These are phyloP conservation scores for Gymnosoma rotundatum DNA, from an alignment of 2,888 invertebrate genomes.

Conservation along the genomic window DNA sequence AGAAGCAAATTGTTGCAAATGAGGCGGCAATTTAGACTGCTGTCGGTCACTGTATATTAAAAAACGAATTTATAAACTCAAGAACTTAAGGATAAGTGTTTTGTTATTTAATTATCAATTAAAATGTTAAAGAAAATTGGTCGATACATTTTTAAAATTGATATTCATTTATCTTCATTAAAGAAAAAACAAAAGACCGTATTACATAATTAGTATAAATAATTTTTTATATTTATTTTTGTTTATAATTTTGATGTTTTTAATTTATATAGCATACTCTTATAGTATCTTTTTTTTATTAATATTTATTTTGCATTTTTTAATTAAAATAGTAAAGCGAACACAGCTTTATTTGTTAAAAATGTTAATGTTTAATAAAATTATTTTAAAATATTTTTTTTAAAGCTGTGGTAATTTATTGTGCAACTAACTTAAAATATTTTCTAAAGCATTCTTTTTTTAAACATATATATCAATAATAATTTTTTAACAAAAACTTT, in stretches of 20 bases:
- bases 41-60: background rate
- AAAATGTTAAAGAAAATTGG: constrained; percentile 51
- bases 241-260: constrained; percentile 18
- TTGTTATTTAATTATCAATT: constrained; percentile 52
- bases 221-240: constrained; percentile 22
- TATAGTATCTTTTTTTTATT: constrained; percentile 20
- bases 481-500: constrained; percentile 38
- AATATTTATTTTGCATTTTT: constrained; percentile 56
- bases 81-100: constrained; percentile 53
- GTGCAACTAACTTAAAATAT: constrained; percentile 50
- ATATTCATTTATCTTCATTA: constrained; percentile 21
- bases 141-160: constrained; percentile 31
- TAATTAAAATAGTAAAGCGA: background rate
- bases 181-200: constrained; percentile 44
- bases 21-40: too few species aligned
- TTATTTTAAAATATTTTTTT: too few species aligned
- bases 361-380: too few species aligned
- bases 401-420: constrained; percentile 20
- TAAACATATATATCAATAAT: constrained; percentile 34
- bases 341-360: constrained; percentile 34
- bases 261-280: constrained; percentile 27
- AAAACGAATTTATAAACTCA: constrained; percentile 56
- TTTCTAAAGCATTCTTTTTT: constrained; percentile 58
- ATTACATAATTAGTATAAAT: constrained; percentile 26
- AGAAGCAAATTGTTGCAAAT: too few species aligned